These are phyloP conservation scores for mouse (Mus musculus) DNA, from an alignment of 2,113 vertebrate genomes.

Conservation along the genomic window DNA sequence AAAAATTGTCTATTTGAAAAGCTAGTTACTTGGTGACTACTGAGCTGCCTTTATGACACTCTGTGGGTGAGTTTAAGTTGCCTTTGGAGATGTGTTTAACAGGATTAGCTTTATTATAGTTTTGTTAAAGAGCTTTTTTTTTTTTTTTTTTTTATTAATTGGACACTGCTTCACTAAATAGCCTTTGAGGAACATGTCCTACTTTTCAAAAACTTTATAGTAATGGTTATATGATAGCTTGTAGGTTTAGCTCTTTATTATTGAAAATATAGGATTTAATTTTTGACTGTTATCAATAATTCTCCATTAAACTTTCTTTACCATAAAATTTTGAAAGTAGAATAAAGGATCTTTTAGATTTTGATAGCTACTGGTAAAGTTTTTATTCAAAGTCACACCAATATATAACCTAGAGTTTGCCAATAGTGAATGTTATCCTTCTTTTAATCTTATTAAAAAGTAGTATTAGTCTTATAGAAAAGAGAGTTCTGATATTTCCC, in stretches of 20 bases:
- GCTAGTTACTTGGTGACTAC: constrained; percentile 37
- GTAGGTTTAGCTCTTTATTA: constrained; percentile 18
- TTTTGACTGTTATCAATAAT: constrained; percentile 35
- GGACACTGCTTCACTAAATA: not conserved
- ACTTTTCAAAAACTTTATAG: not conserved
- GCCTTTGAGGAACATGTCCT: not conserved
- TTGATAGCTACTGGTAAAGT: not conserved
- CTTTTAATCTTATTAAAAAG: constrained; percentile 25
- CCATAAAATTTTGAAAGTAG: constrained; percentile 26
- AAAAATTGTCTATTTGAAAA: constrained; percentile 15
- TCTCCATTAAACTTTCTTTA: constrained; percentile 1
- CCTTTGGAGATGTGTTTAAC: constrained; percentile 42
- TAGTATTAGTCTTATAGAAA: not conserved
- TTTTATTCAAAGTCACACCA: constrained; percentile 20
- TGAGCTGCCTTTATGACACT: not conserved
- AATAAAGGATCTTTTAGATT: not conserved
- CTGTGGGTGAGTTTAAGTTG: constrained; percentile 10
- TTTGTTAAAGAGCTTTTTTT: not conserved
- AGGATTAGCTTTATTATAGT: not conserved
- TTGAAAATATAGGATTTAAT: not conserved
- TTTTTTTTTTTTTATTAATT: not conserved
- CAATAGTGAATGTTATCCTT: constrained; percentile 8
- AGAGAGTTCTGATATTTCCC: not conserved
- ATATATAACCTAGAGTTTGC: constrained; percentile 1
- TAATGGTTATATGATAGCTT: constrained; percentile 1